Base-by-base conservation (phyloP, 2,888 invertebrate genomes). In the Therioaphis trifolii region DNA sequence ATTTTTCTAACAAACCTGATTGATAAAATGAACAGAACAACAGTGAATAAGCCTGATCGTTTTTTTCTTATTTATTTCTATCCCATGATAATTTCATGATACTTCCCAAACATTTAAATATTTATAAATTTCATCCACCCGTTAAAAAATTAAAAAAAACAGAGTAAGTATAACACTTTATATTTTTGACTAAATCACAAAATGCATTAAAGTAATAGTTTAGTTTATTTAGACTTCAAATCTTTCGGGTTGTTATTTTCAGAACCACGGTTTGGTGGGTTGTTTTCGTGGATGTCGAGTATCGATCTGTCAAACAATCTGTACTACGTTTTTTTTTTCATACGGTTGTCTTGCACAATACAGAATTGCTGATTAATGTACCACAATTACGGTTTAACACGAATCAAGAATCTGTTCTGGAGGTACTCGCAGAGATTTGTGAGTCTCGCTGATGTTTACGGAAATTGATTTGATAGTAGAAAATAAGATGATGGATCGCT, bases 321-420 rank as follows among this genome's bases (percentile, higher is more conserved):
- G 52, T 66, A 35, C 24, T 1, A 9, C 24, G 4, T 24, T 24
- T 52, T 4, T 11, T 43, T 27, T 43, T 40, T 15, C n/a, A 35
- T 18, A 49, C 61, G 46, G 80, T 72, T 80, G 80, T 80, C 80
- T 71, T 29, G 24, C 61, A 61, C 72, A 61, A 72, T 46, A 72
- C 72, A 61, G 35, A 29, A 71, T 61, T 18, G 46, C 71, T 80
- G 80, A 72, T 80, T 80, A 80, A 80, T 80, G 72, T 58, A 24
- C 46, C 24, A 49, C 80, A 72, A 72, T 80, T 58, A 61, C 61
- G 71, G 77, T 52, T 52, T 12, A 78, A 72, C 55, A 29, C 11
- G 46, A 29, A 71, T 80, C 71, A 61, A 55, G 40, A 46, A 14
- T 58, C 46, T 61, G 58, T 49, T 46, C 49, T 49, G 18, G 52